These are phyloP conservation scores for Drosophila paracracens DNA, from an alignment of 2,888 invertebrate genomes.

Conservation along the genomic window DNA sequence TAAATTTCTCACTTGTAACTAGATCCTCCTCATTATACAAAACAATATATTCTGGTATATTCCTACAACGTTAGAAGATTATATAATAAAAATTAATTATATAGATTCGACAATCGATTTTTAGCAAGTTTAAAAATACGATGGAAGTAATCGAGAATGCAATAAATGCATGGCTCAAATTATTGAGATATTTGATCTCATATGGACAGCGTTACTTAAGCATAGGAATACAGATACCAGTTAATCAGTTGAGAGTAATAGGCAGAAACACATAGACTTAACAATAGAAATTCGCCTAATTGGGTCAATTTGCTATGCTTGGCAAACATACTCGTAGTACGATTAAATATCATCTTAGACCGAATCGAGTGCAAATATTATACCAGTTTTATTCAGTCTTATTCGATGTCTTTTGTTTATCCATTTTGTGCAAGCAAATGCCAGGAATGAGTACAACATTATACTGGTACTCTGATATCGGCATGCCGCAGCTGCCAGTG, in stretches of 20 bases:
- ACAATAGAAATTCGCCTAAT: neutral
- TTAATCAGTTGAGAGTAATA: neutral
- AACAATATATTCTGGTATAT: neutral
- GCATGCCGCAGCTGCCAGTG: slow-evolving; percentile 18
- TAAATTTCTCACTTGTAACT: neutral
- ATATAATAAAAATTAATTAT: too few relatives aligned
- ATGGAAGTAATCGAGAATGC: too few relatives aligned
- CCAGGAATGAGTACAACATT: slow-evolving; percentile 17
- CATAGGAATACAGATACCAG: neutral
- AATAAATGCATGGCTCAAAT: neutral
- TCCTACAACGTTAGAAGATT: too few relatives aligned
- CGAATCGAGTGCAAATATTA: neutral
- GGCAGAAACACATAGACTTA: neutral
- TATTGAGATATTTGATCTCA: neutral
- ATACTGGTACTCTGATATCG: slow-evolving; percentile 22
- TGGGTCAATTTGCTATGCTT: neutral
- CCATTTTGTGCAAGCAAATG: neutral
- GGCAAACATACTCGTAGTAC: neutral
- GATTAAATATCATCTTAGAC: neutral
- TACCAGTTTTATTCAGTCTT: neutral
- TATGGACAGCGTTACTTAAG: too few relatives aligned
- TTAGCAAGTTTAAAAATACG: too few relatives aligned
- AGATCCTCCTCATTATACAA: neutral
- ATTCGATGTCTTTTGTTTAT: slow-evolving; percentile 2
- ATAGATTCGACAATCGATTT: too few relatives aligned